phyloP scores from a whole-genome alignment of 1,140 invertebrate species.

The Pantala flavescens region DNA sequence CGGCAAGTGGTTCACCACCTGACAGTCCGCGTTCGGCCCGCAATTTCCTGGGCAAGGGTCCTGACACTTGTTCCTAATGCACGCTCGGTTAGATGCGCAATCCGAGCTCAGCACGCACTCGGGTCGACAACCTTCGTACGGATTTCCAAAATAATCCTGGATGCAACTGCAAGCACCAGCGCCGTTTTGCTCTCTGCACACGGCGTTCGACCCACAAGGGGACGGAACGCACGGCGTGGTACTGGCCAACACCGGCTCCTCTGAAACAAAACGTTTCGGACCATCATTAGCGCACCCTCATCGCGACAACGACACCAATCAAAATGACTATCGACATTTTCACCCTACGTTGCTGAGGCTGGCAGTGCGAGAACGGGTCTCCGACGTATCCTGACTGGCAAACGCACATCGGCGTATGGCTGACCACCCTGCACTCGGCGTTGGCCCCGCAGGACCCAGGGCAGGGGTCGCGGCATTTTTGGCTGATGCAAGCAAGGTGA shows the following conservation, averaged over 20 bases:
- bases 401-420: constrained; percentile 51
- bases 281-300: constrained; percentile 22
- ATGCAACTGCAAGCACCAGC: constrained; percentile 43
- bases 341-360: constrained; percentile 25
- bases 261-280: constrained; percentile 23
- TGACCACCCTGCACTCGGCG: constrained; percentile 53
- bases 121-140: constrained; percentile 40
- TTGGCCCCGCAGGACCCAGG: constrained; percentile 48
- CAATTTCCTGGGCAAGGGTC: constrained; percentile 53
- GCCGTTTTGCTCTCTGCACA: constrained; percentile 38
- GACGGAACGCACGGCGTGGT: constrained; percentile 39
- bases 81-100: constrained; percentile 32
- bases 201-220: constrained; percentile 46
- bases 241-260: neutral
- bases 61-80: constrained; percentile 49
- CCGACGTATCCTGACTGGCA: constrained; percentile 45
- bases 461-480: constrained; percentile 58
- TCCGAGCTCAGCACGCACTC: constrained; percentile 30
- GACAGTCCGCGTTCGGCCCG: constrained; percentile 48
- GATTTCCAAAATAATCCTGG: constrained; percentile 43
- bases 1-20: constrained; percentile 58
- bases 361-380: constrained; percentile 47
- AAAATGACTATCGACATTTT: constrained; percentile 30
- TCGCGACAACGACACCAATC: constrained; percentile 16
- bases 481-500: constrained; percentile 51